Conservation (phyloP, 2,113 vertebrate species). For the Anarhynchus alexandrinus region DNA sequence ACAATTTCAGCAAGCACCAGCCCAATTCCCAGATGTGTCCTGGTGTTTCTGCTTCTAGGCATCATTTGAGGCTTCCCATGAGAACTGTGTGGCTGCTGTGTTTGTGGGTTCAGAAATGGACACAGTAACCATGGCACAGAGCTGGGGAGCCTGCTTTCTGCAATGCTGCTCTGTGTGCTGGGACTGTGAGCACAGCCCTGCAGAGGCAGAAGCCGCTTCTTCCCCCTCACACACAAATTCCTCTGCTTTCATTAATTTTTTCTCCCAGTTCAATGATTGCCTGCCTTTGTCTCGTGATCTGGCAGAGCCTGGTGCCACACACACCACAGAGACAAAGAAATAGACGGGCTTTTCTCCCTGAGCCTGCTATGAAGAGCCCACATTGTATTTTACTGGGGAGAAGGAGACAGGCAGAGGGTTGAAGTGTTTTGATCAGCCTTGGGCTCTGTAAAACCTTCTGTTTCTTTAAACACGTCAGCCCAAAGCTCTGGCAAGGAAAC, state of each 20-base stretch:
- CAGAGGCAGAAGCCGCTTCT: background rate
- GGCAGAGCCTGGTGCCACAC: conserved; percentile 26
- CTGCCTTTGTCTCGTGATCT: background rate
- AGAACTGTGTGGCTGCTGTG: background rate
- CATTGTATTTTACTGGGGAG: background rate
- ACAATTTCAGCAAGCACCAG: background rate
- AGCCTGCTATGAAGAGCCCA: background rate
- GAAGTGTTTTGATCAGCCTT: background rate
- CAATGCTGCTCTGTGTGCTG: background rate
- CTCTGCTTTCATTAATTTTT: background rate
- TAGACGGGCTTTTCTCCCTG: background rate
- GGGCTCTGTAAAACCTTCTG: background rate
- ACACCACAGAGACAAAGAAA: background rate
- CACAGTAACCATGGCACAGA: background rate
- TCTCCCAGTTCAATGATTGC: background rate
- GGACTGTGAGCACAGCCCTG: background rate
- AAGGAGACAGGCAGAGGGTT: background rate
- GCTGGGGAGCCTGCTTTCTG: background rate
- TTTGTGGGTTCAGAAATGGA: background rate
- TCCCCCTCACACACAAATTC: background rate
- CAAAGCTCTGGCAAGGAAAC: background rate
- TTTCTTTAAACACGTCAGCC: background rate
- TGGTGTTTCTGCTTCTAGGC: background rate
- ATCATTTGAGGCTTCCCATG: background rate
- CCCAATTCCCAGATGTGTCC: background rate